Percentiles rank a stretch among this genome's conserved stretches.
These are phyloP conservation scores for Patella pellucida DNA, from an alignment of 2,888 invertebrate genomes.

Conservation along the genomic window DNA sequence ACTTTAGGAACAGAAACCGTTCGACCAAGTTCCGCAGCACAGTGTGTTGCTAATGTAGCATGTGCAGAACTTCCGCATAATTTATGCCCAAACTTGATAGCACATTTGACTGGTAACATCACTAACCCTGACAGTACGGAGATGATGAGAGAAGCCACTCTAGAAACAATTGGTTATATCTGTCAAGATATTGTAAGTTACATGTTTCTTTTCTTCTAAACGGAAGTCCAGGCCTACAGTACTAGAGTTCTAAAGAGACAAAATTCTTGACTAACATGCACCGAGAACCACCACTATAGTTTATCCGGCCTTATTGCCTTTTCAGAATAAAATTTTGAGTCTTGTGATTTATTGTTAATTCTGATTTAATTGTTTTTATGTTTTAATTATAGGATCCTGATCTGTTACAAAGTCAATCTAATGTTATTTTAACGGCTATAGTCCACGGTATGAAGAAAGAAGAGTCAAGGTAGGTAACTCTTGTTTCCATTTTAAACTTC, in stretches of 20 bases:
- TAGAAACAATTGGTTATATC: conserved; percentile 98
- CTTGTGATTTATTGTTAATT: too few relatives aligned
- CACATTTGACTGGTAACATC: conserved; percentile 89
- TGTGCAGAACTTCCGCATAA: conserved; percentile 93
- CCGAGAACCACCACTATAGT: too few relatives aligned
- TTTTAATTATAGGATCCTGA: conserved; percentile 78
- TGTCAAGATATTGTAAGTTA: conserved; percentile 90
- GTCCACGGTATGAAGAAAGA: conserved; percentile 98
- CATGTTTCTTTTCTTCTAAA: neutral
- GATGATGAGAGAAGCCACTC: conserved; percentile 94
- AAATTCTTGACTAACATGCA: too few relatives aligned
- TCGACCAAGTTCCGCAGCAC: conserved; percentile 96
- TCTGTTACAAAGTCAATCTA: conserved; percentile 90
- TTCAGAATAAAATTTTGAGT: too few relatives aligned
- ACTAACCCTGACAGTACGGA: conserved; percentile 85
- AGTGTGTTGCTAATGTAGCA: conserved; percentile 98
- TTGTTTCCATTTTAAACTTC: neutral
- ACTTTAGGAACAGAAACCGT: conserved; percentile 95
- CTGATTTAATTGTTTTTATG: too few relatives aligned
- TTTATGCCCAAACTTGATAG: conserved; percentile 93
- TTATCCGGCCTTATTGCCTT: too few relatives aligned
- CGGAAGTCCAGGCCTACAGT: too few relatives aligned
- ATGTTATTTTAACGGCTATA: conserved; percentile 97
- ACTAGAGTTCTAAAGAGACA: too few relatives aligned
- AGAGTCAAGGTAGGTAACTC: conserved; percentile 78